Base-by-base conservation (phyloP, 2,113 vertebrate genomes). In the Empidonax traillii region DNA sequence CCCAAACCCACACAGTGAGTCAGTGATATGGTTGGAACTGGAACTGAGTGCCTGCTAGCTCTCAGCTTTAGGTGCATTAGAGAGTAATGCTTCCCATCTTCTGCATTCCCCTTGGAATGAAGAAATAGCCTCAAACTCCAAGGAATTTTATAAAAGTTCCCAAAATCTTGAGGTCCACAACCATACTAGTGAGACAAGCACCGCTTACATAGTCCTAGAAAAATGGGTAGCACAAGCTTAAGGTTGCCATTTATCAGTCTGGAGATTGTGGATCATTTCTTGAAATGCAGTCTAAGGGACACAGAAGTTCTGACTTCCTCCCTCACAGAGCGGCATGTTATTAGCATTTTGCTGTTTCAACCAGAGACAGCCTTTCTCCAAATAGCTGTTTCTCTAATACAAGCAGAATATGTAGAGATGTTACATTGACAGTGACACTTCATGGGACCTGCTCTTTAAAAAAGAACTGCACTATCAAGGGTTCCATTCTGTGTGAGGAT, bases 1-100 rank as follows among this genome's bases (percentile, higher is more conserved):
- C 94, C 87, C 85, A 97, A 95, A 94, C 74, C 85, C 66, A 85
- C 87, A 87, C 31, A 85, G 78, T 87, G 81, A 96, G 77, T 95
- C 93, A 94, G 74, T 93, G 87, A 82, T 94, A 87, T 35, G 85
- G 62, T 43, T 95, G 87, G 73, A 93, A 85, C 43, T 87, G 88
- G 56, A 93, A 69, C 55, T 85, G 30, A 91, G 85, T 4, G 19
- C 49, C 51, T 91, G 53, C 74, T 79, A 82, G 69, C 56, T 87
- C 67, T 89, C 67, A 76, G 71, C 23, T 91, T 83, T 78, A 89
- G 91, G 53, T 87, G 44, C 41, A 24, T 66, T 82, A 76, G 58
- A 67, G 66, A 89, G 79, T 68, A 76, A 89, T 58, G 27, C 62
- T 92, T 89, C 66, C 89, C 62, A 75, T 85, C 81, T 68, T 90